Evolutionary conservation across 1,140 invertebrate genomes (phyloP).

Genomic region (Hormaphis cornu): DNA sequence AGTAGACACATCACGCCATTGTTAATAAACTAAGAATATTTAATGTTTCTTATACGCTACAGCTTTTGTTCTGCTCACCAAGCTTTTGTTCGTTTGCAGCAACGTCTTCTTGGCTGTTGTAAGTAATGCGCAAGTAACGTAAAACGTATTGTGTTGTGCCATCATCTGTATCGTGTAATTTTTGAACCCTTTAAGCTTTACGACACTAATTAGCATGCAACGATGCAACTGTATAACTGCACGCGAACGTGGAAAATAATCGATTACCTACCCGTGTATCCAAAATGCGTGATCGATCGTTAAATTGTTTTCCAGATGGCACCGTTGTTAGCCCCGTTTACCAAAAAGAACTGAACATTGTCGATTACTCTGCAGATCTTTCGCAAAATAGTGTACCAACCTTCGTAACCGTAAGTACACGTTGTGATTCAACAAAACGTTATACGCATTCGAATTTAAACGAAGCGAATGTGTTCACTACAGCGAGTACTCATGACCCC

Average conservation of each 20-base stretch:
- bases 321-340: slow-evolving; percentile 24
- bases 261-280: neutral
- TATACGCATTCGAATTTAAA: too few relatives aligned
- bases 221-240: too few relatives aligned
- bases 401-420: slow-evolving; percentile 10
- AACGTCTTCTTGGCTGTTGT: neutral
- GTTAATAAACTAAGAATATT: too few relatives aligned
- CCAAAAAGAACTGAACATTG: slow-evolving; percentile 20
- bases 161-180: neutral
- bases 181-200: neutral
- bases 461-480: too few relatives aligned
- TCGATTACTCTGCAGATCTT: neutral
- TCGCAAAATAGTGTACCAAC: slow-evolving; percentile 5
- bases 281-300: neutral
- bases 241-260: too few relatives aligned
- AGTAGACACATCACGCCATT: too few relatives aligned
- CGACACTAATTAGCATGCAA: neutral
- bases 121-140: slow-evolving; percentile 1
- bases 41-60: too few relatives aligned
- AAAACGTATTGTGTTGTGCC: neutral
- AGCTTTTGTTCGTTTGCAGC: neutral
- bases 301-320: slow-evolving; percentile 24
- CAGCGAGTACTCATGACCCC: too few relatives aligned
- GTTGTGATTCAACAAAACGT: slow-evolving; percentile 45
- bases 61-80: too few relatives aligned